These are phyloP conservation scores for Platichthys flesus DNA, from an alignment of 2,113 vertebrate species.

Conservation along the genomic window DNA sequence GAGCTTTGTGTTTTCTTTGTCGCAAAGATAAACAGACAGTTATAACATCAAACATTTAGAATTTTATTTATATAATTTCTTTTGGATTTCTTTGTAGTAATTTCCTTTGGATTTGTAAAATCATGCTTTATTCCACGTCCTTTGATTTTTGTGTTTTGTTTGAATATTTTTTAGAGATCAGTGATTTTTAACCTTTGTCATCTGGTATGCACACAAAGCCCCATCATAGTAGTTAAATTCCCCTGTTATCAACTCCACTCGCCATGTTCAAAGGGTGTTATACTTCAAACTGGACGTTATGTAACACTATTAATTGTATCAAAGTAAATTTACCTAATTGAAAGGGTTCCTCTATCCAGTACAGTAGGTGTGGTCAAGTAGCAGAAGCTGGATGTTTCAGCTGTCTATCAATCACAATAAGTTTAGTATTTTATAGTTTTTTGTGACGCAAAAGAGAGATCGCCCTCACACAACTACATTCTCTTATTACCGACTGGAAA, in stretches of 20 bases:
- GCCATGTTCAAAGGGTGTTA: too few species aligned
- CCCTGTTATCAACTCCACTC: too few species aligned
- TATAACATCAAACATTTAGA: neutral
- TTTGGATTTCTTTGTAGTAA: neutral
- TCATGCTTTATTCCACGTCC: neutral
- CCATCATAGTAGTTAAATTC: neutral
- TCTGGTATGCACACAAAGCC: neutral
- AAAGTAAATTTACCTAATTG: too few species aligned
- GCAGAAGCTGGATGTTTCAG: neutral
- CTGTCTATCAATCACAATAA: too few species aligned
- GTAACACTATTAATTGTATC: too few species aligned
- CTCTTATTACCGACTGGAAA: slow-evolving; percentile 18
- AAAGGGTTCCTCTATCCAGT: too few species aligned
- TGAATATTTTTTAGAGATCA: neutral
- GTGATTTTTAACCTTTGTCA: neutral
- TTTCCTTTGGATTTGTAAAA: neutral
- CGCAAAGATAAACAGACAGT: slow-evolving; percentile 54
- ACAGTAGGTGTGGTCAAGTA: too few species aligned
- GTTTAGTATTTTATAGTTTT: neutral
- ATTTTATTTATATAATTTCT: too few species aligned
- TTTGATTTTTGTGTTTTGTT: neutral
- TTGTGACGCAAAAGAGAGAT: too few species aligned
- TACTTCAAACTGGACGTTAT: too few species aligned
- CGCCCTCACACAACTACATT: neutral
- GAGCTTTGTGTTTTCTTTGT: slow-evolving; percentile 32